These are phyloP conservation scores for Chlorocebus sabaeus DNA, from an alignment of 2,113 vertebrate genomes.

Conservation along the genomic window DNA sequence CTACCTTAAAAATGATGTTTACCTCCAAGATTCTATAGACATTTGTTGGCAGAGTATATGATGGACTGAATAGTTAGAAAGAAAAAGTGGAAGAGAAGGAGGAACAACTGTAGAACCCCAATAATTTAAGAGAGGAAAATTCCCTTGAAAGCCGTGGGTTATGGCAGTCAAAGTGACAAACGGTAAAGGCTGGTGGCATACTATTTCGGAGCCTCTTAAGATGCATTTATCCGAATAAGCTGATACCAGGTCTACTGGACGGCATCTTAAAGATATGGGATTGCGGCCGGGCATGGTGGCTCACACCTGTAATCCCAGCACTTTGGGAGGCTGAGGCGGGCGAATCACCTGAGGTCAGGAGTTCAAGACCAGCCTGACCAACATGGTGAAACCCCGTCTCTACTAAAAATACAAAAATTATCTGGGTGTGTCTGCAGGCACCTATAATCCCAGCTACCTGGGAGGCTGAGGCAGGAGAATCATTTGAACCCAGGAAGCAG, in stretches of 20 bases:
- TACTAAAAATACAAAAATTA: too few relatives aligned
- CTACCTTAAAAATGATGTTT: neutral
- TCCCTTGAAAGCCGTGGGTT: neutral
- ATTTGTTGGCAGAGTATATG: neutral
- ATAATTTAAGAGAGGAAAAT: neutral
- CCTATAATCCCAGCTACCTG: too few relatives aligned
- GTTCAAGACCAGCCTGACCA: too few relatives aligned
- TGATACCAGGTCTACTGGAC: accelerated
- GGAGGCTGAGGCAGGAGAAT: too few relatives aligned
- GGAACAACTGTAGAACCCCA: neutral
- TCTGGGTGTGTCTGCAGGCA: accelerated
- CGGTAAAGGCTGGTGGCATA: accelerated
- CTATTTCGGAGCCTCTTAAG: neutral
- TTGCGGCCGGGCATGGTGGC: too few relatives aligned
- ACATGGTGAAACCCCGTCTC: too few relatives aligned
- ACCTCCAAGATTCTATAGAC: neutral
- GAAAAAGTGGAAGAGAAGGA: neutral
- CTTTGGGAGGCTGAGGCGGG: too few relatives aligned
- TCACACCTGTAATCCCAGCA: too few relatives aligned
- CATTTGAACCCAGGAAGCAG: too few relatives aligned
- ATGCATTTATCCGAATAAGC: accelerated
- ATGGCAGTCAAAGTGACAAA: neutral
- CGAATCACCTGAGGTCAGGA: too few relatives aligned
- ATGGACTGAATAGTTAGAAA: neutral
- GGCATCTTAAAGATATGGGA: neutral